These are phyloP conservation scores for Hydraecia micacea DNA, from an alignment of 2,888 invertebrate genomes.

Conservation along the genomic window DNA sequence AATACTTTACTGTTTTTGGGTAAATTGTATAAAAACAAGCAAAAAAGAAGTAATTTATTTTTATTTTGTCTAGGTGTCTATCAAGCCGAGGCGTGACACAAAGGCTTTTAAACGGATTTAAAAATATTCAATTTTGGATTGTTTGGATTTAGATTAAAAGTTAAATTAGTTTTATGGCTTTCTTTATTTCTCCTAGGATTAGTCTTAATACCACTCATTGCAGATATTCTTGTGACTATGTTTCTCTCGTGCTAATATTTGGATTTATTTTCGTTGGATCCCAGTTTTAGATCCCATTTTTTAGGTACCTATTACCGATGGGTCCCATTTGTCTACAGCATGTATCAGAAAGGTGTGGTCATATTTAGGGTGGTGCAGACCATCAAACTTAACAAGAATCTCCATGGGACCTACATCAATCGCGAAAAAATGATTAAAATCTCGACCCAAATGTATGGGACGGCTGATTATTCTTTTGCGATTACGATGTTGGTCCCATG, in stretches of 20 bases:
- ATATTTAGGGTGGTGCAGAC: too few species aligned
- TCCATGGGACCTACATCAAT: background rate
- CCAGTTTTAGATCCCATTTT: too few species aligned
- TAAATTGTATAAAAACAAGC: background rate
- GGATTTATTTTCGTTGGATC: too few species aligned
- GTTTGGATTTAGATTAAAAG: slow-evolving; percentile 33
- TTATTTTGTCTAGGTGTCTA: slow-evolving; percentile 17
- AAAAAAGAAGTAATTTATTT: background rate
- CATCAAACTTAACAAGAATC: too few species aligned
- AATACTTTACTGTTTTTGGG: background rate
- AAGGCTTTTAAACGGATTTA: slow-evolving; percentile 36
- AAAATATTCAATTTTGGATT: slow-evolving; percentile 22
- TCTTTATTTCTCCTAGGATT: slow-evolving; percentile 10
- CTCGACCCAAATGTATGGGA: background rate
- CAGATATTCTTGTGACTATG: too few species aligned
- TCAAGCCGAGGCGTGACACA: slow-evolving; percentile 28
- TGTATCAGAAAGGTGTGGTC: too few species aligned
- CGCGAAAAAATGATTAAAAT: background rate
- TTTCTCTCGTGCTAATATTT: background rate
- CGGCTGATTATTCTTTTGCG: background rate
- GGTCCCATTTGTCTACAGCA: background rate
- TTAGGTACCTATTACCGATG: too few species aligned
- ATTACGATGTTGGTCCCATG: background rate
- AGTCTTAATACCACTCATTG: background rate
- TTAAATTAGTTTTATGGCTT: slow-evolving; percentile 46